These are phyloP conservation scores for Heliconius ethilla DNA, from an alignment of 2,888 invertebrate genomes.

Conservation along the genomic window DNA sequence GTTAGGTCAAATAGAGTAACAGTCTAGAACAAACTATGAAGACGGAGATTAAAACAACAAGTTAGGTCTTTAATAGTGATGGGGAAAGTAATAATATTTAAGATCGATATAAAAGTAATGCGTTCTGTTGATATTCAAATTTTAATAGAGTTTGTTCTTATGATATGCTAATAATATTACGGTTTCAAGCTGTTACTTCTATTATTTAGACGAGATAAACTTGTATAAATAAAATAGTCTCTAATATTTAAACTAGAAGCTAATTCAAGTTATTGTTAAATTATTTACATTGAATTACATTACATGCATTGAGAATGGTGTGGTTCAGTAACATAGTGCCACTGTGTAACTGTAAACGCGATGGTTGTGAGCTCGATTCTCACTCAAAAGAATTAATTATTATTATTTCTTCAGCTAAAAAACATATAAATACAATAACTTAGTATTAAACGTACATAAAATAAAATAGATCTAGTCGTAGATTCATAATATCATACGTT, in stretches of 20 bases:
- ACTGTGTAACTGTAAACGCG: too few species aligned
- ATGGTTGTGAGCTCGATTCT: too few species aligned
- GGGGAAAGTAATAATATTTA: constrained; percentile 14
- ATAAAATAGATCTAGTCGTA: neutral
- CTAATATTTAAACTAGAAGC: neutral
- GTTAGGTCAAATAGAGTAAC: constrained; percentile 30
- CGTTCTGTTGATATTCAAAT: neutral
- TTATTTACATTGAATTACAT: neutral
- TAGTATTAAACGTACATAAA: neutral
- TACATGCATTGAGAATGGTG: too few species aligned
- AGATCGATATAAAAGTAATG: constrained; percentile 32
- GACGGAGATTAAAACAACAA: constrained; percentile 38
- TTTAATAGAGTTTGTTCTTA: constrained; percentile 8
- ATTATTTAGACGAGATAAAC: too few species aligned
- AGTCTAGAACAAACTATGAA: constrained; percentile 30
- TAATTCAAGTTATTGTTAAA: neutral
- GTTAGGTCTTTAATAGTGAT: constrained; percentile 32
- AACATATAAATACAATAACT: too few species aligned
- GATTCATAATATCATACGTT: neutral
- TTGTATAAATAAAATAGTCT: neutral
- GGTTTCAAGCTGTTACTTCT: neutral
- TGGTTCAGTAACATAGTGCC: too few species aligned
- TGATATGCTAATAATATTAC: neutral
- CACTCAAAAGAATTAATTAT: neutral
- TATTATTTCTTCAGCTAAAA: neutral